A percentile compares a stretch with the other conserved stretches of the same genome.
Conservation (phyloP, 2,797 vertebrate genomes). For the Peromyscus attwateri region DNA sequence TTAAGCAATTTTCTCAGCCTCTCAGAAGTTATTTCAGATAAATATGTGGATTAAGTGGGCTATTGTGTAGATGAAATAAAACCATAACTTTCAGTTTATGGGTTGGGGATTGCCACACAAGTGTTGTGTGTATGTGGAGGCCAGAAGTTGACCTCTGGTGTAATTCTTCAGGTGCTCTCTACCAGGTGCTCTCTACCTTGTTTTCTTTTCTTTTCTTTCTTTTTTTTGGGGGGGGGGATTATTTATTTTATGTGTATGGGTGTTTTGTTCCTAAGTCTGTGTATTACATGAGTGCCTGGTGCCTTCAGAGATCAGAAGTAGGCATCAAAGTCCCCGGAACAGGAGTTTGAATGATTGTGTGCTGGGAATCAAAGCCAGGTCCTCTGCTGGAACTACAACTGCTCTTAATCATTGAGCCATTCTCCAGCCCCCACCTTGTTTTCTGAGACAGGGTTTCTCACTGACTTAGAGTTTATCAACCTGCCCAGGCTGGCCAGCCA, state of each 20-base stretch:
- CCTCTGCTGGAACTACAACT: not conserved
- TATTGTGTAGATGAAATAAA: slow-evolving; percentile 11
- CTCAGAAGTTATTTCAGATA: not conserved
- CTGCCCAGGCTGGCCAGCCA: not conserved
- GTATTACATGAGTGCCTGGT: not conserved
- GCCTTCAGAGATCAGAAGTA: not conserved
- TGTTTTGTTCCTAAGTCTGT: not conserved
- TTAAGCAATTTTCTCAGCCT: not conserved
- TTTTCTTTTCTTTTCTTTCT: not conserved
- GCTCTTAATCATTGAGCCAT: not conserved
- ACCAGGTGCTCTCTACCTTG: not conserved
- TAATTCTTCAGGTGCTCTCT: not conserved
- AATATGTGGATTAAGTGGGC: not conserved
- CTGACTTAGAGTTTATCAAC: not conserved
- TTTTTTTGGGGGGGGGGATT: not conserved
- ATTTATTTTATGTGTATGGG: not conserved
- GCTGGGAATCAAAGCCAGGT: not conserved
- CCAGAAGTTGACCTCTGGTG: not conserved
- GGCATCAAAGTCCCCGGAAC: not conserved
- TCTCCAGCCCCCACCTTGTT: not conserved
- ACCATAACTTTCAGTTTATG: not conserved
- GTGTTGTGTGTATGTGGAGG: not conserved
- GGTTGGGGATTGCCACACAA: not conserved
- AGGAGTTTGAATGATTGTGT: not conserved
- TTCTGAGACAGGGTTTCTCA: not conserved